phyloP scores from a whole-genome alignment of 1,140 invertebrate species.

The Thalassaphorura encarpata region DNA sequence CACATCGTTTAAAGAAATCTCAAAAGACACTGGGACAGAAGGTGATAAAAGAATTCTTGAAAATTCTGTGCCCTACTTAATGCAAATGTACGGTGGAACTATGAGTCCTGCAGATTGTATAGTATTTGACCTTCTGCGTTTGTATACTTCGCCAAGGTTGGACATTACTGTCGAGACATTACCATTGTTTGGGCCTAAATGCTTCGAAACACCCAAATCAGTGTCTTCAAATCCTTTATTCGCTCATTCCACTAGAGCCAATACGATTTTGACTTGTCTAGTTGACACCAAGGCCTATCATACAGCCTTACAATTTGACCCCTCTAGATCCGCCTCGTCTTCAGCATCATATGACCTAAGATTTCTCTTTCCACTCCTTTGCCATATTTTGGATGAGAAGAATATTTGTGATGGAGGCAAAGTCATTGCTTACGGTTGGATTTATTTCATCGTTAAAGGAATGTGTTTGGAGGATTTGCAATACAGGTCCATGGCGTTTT shows the following conservation, averaged over 20 bases:
- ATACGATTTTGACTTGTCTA: slow-evolving; percentile 23
- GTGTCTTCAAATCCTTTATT: slow-evolving; percentile 25
- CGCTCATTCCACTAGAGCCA: slow-evolving; percentile 23
- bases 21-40: background rate
- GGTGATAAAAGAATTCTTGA: background rate
- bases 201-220: slow-evolving; percentile 12
- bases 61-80: slow-evolving; percentile 3
- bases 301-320: slow-evolving; percentile 28
- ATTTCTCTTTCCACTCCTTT: slow-evolving; percentile 29
- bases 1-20: background rate
- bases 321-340: background rate
- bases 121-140: slow-evolving; percentile 22
- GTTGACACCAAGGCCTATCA: slow-evolving; percentile 23
- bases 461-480: slow-evolving; percentile 17
- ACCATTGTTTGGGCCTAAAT: slow-evolving; percentile 29
- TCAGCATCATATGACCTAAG: slow-evolving; percentile 25
- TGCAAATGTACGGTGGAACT: slow-evolving; percentile 26
- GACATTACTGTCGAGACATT: slow-evolving; percentile 16
- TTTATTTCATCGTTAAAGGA: slow-evolving; percentile 29
- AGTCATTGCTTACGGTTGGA: slow-evolving; percentile 27
- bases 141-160: slow-evolving; percentile 8
- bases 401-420: slow-evolving; percentile 30
- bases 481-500: slow-evolving; percentile 20
- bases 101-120: slow-evolving; percentile 13
- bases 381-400: slow-evolving; percentile 24